A percentile compares a stretch with the other conserved stretches of the same genome.
Evolutionary conservation across 2,113 vertebrate genomes (phyloP).

Genomic region (Saguinus midas): DNA sequence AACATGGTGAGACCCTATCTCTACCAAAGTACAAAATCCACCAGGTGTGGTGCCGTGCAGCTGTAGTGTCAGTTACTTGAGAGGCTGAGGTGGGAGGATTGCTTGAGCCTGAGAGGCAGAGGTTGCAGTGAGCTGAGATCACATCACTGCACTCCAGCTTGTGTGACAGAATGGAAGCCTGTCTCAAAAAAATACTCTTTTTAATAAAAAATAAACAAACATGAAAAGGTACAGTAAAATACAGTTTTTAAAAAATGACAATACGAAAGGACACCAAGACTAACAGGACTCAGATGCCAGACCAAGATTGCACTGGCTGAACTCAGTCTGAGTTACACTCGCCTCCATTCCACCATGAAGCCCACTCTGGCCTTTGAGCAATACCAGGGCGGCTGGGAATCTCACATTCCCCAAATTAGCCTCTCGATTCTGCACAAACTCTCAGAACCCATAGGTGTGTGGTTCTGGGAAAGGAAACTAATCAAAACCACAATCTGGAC

Average conservation of each 20-base stretch:
- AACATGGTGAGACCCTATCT: no score
- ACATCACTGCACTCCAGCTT: not conserved
- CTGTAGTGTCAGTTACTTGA: no score
- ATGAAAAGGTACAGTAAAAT: no score
- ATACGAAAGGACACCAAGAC: not conserved
- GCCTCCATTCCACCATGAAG: not conserved
- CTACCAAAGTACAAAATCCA: no score
- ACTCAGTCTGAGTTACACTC: not conserved
- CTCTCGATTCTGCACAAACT: not conserved
- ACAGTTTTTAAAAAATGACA: no score
- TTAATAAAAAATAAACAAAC: no score
- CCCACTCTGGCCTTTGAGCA: accelerated
- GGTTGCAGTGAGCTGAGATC: not conserved
- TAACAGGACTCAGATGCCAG: not conserved
- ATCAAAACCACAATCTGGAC: not conserved
- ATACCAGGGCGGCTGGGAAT: not conserved
- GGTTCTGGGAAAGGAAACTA: constrained; percentile 27
- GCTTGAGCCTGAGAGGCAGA: not conserved
- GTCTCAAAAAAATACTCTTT: no score
- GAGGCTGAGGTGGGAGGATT: not conserved
- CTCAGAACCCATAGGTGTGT: constrained; percentile 15
- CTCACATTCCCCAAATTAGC: not conserved
- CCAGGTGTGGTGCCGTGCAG: no score
- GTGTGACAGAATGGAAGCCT: not conserved
- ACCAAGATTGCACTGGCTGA: not conserved